A percentile compares a stretch with the other conserved stretches of the same genome.
Conservation (phyloP, 1,140 invertebrate genomes). For the Charaxes varanes region DNA sequence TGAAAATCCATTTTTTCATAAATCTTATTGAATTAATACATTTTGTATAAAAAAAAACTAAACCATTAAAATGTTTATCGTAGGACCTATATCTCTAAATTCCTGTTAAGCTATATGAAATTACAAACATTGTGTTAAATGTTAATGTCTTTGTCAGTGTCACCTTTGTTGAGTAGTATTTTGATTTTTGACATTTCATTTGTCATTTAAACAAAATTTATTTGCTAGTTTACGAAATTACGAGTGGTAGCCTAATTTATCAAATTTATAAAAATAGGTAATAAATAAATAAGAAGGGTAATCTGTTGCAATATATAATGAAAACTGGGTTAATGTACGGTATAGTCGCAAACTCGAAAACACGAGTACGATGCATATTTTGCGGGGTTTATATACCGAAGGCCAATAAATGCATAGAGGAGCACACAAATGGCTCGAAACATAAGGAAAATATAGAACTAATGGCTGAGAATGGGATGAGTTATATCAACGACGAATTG, state of each 20-base stretch:
- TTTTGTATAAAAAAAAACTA: too few species aligned
- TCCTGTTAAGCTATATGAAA: too few species aligned
- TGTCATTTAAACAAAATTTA: slow-evolving; percentile 11
- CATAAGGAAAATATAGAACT: slow-evolving; percentile 49
- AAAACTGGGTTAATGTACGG: slow-evolving; percentile 37
- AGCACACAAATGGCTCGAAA: slow-evolving; percentile 48
- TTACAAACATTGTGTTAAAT: too few species aligned
- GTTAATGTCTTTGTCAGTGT: slow-evolving; percentile 7
- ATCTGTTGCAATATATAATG: slow-evolving; percentile 31
- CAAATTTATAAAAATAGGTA: too few species aligned
- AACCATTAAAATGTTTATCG: too few species aligned
- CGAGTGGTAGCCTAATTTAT: slow-evolving; percentile 3
- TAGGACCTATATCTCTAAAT: too few species aligned
- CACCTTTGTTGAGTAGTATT: not conserved
- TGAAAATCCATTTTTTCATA: too few species aligned
- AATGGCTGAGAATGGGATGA: slow-evolving; percentile 42
- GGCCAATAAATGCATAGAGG: slow-evolving; percentile 51
- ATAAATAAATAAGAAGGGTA: too few species aligned
- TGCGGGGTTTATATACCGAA: slow-evolving; percentile 52
- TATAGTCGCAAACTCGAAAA: slow-evolving; percentile 41
- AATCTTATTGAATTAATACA: too few species aligned
- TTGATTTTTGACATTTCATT: slow-evolving; percentile 1
- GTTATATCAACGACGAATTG: slow-evolving; percentile 26
- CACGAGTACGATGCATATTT: slow-evolving; percentile 44
- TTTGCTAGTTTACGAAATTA: slow-evolving; percentile 13